Conservation (phyloP, 2,888 invertebrate species). For the Brenthis hecate region DNA sequence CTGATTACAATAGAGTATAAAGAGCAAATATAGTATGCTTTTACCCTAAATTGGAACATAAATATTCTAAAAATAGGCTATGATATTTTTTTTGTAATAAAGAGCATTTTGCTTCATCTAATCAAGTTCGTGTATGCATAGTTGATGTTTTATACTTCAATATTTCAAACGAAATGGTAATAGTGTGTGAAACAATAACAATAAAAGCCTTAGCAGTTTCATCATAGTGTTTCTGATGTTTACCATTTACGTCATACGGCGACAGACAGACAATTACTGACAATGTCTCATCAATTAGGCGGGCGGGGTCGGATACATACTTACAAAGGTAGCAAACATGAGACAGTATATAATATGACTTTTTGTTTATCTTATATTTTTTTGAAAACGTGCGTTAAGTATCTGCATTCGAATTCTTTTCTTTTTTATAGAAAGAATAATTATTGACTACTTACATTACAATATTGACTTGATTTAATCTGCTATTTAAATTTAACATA, state of each 20-base stretch:
- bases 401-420: not conserved
- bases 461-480: too few species aligned
- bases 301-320: conserved; percentile 22
- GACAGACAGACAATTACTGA: conserved; percentile 30
- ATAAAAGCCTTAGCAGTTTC: not conserved
- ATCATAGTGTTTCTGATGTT: conserved; percentile 10
- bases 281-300: conserved; percentile 31
- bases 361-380: conserved; percentile 15
- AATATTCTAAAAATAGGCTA: not conserved
- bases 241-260: conserved; percentile 19
- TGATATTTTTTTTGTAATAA: not conserved
- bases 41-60: not conserved
- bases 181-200: not conserved
- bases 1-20: too few species aligned
- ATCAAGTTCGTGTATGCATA: not conserved
- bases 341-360: conserved; percentile 12
- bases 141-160: not conserved
- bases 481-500: too few species aligned
- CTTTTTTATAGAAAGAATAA: too few species aligned
- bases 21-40: not conserved
- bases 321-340: conserved; percentile 19
- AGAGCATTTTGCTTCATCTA: not conserved
- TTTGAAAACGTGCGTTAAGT: not conserved
- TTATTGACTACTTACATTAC: too few species aligned
- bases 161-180: not conserved